Conservation (phyloP, 2,113 vertebrate species). For the Tragelaphus imberbis region DNA sequence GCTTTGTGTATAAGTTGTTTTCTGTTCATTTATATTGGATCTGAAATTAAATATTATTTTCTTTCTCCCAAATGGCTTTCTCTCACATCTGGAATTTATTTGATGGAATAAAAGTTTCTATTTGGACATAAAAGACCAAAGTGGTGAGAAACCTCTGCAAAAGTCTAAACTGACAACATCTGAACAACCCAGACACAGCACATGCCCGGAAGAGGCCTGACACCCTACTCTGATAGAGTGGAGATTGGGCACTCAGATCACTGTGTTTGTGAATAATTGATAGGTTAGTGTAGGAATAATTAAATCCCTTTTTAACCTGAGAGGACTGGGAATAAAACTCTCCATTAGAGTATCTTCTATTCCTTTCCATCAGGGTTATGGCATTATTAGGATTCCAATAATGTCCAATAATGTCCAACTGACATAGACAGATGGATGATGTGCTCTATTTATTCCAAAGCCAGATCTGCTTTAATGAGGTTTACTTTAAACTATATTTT, state of each 20-base stretch:
- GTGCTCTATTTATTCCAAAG: background rate
- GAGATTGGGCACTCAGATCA: background rate
- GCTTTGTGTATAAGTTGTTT: background rate
- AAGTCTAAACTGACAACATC: background rate
- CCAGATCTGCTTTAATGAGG: background rate
- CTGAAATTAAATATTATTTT: slow-evolving; percentile 12
- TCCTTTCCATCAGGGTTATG: background rate
- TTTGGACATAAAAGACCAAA: background rate
- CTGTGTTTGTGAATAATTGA: background rate
- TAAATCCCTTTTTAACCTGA: slow-evolving; percentile 25
- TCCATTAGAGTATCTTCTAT: background rate
- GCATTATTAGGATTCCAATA: background rate
- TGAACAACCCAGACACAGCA: background rate
- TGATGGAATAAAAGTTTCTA: background rate
- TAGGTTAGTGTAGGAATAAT: slow-evolving; percentile 28
- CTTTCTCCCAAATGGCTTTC: background rate
- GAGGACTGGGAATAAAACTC: background rate
- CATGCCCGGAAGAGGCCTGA: background rate
- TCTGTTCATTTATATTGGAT: background rate
- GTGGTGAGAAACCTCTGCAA: background rate
- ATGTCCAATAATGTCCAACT: background rate
- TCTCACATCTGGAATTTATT: background rate
- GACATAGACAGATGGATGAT: background rate
- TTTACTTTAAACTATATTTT: background rate
- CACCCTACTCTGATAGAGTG: background rate